Base-by-base conservation (phyloP, 2,113 vertebrate genomes). In the Ascaphus truei region DNA sequence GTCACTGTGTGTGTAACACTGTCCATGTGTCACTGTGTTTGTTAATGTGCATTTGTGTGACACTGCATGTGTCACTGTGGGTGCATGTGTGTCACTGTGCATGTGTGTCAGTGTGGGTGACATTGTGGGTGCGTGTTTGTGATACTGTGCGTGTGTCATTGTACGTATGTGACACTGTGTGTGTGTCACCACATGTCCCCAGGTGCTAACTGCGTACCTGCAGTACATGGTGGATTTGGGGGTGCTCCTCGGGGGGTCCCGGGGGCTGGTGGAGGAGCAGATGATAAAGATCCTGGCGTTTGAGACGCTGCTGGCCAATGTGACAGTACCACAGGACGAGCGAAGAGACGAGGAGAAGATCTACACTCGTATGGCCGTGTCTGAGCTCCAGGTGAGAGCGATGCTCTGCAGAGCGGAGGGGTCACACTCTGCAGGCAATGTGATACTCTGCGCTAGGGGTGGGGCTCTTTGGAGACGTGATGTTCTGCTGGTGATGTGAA, bases 191-290 rank as follows among this genome's bases (percentile, higher is more conserved):
- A n/a, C 25, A 12, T 37, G 1, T 51, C 23, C 15, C 11, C 76
- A 96, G 94, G 97, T 99, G 31, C 79, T 99, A 64, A 80, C 84
- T 30, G 95, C 94, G 0, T 99, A 98, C 79, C 84, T 98, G 84
- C 92, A 96, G 62, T 99, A 99, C 84, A 98, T 99, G 96, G 94
- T 96, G 76, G 95, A 98, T 80, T 81, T 99, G 81, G 94, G 95
- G 1, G 62, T 83, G 2, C 88, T 99, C 73, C 85, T 99, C 64
- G 96, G 96, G 0, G 97, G 96, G 0, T 73, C 62, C 23, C 83
- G 75, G 0, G 83, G 79, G 58, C 81, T 92, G 60, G 94, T 92
- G 0, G 87, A 74, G 34, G 73, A 79, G 15, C 95, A 94, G 86
- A 98, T 99, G 96, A 88, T 84, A 82, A 93, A 94, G 78, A 93